phyloP scores from a whole-genome alignment of 2,797 vertebrate species.

The Anguilla obscura region DNA sequence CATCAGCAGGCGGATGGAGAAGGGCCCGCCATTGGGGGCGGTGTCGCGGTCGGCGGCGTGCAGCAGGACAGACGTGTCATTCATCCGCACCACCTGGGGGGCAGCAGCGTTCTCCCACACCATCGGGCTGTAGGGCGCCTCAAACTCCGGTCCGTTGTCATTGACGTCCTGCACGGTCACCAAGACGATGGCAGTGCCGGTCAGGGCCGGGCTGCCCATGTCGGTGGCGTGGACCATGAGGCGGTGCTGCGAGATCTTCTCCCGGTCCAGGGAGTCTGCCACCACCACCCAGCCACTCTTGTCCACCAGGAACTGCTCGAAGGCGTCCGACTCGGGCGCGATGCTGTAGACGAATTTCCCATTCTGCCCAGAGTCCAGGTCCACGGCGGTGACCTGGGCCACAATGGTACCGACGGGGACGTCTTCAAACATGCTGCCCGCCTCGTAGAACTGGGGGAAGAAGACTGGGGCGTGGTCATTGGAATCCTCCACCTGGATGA shows the following conservation, averaged over 20 bases:
- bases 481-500: slow-evolving; percentile 83
- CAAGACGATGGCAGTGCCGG: slow-evolving; percentile 78
- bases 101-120: slow-evolving; percentile 84
- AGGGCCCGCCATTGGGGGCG: slow-evolving; percentile 74
- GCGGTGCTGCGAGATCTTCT: slow-evolving; percentile 75
- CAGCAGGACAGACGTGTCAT: slow-evolving; percentile 77
- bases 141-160: slow-evolving; percentile 86
- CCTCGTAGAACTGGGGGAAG: slow-evolving; percentile 82
- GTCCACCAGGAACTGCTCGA: slow-evolving; percentile 76
- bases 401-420: slow-evolving; percentile 77
- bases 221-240: slow-evolving; percentile 80
- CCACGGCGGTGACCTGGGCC: slow-evolving; percentile 80
- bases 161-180: slow-evolving; percentile 83
- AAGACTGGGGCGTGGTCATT: slow-evolving; percentile 86
- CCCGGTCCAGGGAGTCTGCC: slow-evolving; percentile 77
- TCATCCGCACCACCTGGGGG: slow-evolving; percentile 78
- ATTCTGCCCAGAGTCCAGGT: slow-evolving; percentile 84
- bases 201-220: slow-evolving; percentile 74
- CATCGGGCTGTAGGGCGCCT: slow-evolving; percentile 77
- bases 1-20: slow-evolving; percentile 78
- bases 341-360: slow-evolving; percentile 80
- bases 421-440: slow-evolving; percentile 76
- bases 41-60: slow-evolving; percentile 79
- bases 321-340: slow-evolving; percentile 75
- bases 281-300: slow-evolving; percentile 79